Evolutionary conservation across 2,888 invertebrate species (phyloP).

Genomic region (Melanostoma mellinum): DNA sequence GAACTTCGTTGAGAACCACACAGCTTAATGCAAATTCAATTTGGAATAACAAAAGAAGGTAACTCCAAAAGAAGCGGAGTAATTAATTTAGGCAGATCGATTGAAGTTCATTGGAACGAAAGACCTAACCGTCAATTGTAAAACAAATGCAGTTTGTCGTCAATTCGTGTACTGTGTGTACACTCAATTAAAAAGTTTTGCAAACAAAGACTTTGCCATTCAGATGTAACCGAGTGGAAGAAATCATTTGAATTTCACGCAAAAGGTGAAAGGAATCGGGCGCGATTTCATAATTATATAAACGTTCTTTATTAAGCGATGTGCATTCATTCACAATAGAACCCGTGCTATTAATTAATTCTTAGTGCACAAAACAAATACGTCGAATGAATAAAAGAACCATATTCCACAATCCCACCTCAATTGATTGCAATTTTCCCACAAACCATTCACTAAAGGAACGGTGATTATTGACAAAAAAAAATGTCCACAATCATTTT

Average conservation of each 20-base stretch:
- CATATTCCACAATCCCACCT: conserved; percentile 64
- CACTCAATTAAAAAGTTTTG: conserved; percentile 71
- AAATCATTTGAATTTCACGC: conserved; percentile 66
- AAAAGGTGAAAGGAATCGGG: conserved; percentile 68
- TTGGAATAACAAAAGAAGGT: conserved; percentile 45
- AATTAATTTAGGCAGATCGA: conserved; percentile 65
- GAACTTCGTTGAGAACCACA: too few species aligned
- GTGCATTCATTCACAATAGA: conserved; percentile 46
- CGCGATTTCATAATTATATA: conserved; percentile 70
- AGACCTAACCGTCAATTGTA: conserved; percentile 29
- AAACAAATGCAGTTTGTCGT: conserved; percentile 58
- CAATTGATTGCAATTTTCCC: conserved; percentile 68
- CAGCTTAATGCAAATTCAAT: not conserved
- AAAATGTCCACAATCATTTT: conserved; percentile 37
- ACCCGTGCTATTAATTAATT: conserved; percentile 72
- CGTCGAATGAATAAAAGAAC: conserved; percentile 49
- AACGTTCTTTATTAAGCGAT: conserved; percentile 39
- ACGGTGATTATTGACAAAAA: conserved; percentile 24
- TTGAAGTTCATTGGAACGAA: conserved; percentile 61
- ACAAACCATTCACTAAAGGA: conserved; percentile 53
- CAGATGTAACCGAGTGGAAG: conserved; percentile 51
- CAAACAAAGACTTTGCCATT: conserved; percentile 68
- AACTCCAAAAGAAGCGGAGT: conserved; percentile 43
- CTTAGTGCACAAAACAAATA: conserved; percentile 52
- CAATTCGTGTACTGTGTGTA: conserved; percentile 20